phyloP scores from a whole-genome alignment of 1,140 invertebrate species.

The Apis dorsata region DNA sequence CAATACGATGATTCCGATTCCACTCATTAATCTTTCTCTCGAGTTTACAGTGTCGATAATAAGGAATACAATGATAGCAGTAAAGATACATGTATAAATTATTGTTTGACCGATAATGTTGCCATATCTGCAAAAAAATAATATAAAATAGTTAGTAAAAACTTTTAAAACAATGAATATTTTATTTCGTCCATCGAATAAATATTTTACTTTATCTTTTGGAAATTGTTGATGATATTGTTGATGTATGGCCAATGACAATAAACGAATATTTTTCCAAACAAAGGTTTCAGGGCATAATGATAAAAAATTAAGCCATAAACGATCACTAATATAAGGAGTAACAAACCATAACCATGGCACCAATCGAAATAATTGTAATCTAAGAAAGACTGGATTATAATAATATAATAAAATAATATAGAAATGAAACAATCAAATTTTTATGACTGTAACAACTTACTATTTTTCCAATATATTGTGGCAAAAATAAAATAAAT shows the following conservation, averaged over 20 bases:
- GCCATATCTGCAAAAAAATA: slow-evolving; percentile 53
- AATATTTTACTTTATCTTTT: slow-evolving; percentile 51
- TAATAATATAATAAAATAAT: neutral
- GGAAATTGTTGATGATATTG: slow-evolving; percentile 4
- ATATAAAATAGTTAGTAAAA: neutral
- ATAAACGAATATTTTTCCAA: slow-evolving; percentile 75
- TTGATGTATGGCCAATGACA: slow-evolving; percentile 24
- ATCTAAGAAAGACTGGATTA: slow-evolving; percentile 14
- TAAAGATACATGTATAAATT: slow-evolving; percentile 75
- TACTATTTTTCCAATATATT: slow-evolving; percentile 57
- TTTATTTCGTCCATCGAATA: neutral
- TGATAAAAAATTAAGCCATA: slow-evolving; percentile 86
- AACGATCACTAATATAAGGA: slow-evolving; percentile 83
- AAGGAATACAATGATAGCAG: slow-evolving; percentile 81
- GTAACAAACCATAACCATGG: slow-evolving; percentile 86
- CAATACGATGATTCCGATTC: slow-evolving; percentile 83
- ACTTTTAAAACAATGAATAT: neutral
- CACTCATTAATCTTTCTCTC: slow-evolving; percentile 84
- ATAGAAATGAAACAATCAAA: neutral
- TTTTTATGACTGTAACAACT: slow-evolving; percentile 12
- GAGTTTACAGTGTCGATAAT: slow-evolving; percentile 84
- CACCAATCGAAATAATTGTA: slow-evolving; percentile 80
- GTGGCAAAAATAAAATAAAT: slow-evolving; percentile 57
- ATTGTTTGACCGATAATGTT: slow-evolving; percentile 14
- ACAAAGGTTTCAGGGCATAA: slow-evolving; percentile 82